Base-by-base conservation (phyloP, 1,140 invertebrate genomes). In the Vollenhovia emeryi region DNA sequence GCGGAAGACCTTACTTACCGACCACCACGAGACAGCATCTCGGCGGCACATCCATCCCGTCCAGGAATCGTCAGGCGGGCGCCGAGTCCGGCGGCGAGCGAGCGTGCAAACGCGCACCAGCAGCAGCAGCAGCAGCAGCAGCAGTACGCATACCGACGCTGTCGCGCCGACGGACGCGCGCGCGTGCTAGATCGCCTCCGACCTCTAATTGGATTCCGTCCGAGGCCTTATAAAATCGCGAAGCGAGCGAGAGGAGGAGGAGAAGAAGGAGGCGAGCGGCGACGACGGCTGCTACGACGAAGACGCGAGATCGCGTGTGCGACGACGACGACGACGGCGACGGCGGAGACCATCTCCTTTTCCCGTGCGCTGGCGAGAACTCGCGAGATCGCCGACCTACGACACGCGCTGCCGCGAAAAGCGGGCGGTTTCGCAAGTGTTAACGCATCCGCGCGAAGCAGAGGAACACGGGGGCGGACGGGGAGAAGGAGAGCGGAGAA, bases 141-240 rank as follows among this genome's bases (percentile, higher is more conserved):
- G 60, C 27, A 55, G 45, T 50, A 52, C 50, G 48, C 24, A 18
- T 27, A 60, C 36, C 62, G 48, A 69, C 66, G 18, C 50, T 27
- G 60, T 50, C 74, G 78, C 80, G 40, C 71, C 24, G 55, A 80
- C 60, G 43, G 60, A 57, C 87, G 88, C 73, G 64, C 71, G 82
- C 82, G 66, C 90, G 59, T 68, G 62, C 88, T 92, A 92, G 91
- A 92, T 90, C 86, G 88, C 90, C 89, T 91, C 89, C 73, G 85
- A 82, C 66, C 82, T 82, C 66, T 73, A 93, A 93, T 92, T 89
- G 87, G 91, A 92, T 92, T 92, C 90, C 76, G 85, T 69, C 50
- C 82, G 92, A 91, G 89, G 89, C 91, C 92, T 89, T 92, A 92
- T 87, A 92, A 92, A 92, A 92, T 91, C 80, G 66, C 62, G 62